Evolutionary conservation across 2,113 vertebrate species (phyloP).

Genomic region (Myocastor coypus): DNA sequence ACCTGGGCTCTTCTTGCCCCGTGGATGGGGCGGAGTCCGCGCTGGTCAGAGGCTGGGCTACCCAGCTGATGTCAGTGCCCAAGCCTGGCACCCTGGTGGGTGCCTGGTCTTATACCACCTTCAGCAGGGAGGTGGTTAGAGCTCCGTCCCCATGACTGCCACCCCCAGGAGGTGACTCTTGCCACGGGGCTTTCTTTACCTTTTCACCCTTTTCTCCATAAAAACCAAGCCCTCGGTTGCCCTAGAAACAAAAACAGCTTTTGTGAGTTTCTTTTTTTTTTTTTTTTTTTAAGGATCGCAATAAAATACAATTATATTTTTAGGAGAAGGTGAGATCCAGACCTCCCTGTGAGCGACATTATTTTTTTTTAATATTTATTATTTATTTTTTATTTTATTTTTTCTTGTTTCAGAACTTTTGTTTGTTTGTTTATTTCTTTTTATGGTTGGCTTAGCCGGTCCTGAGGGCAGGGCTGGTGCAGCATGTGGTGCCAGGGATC

Average conservation of each 20-base stretch:
- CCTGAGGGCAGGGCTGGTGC: too few species aligned
- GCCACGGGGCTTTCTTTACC: constrained; percentile 80
- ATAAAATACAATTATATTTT: constrained; percentile 10
- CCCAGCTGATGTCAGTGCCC: neutral
- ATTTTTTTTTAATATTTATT: too few species aligned
- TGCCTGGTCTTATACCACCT: neutral
- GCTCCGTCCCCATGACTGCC: neutral
- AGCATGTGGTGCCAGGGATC: too few species aligned
- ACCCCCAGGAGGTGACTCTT: neutral
- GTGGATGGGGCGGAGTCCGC: too few species aligned
- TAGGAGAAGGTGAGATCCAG: neutral
- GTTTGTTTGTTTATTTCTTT: too few species aligned
- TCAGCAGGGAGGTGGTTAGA: neutral
- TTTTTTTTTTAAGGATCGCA: neutral
- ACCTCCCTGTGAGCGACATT: neutral
- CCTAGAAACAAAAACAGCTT: constrained; percentile 84
- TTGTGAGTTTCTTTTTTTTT: neutral
- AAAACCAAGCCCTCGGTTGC: constrained; percentile 88
- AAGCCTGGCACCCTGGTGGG: neutral
- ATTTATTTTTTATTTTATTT: too few species aligned
- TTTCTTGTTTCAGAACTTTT: too few species aligned
- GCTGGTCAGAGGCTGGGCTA: too few species aligned
- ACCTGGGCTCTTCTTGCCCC: too few species aligned
- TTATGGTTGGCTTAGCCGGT: too few species aligned
- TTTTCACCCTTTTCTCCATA: constrained; percentile 89